Evolutionary conservation across 1,140 invertebrate genomes (phyloP).

Genomic region (Apis florea): DNA sequence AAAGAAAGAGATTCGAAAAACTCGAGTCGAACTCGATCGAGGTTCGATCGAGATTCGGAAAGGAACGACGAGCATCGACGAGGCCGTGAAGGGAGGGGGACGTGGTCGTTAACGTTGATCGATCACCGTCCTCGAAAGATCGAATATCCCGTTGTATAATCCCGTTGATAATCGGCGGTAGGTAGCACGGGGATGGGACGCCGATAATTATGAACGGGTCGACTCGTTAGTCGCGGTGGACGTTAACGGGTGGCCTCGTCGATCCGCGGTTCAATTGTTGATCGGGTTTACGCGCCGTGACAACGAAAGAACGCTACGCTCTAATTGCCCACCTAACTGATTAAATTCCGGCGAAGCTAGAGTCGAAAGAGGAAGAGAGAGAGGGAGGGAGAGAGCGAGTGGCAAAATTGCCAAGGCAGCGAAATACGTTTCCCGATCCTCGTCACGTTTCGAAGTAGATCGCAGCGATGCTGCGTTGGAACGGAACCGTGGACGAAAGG

Average conservation of each 20-base stretch:
- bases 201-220: conserved; percentile 64
- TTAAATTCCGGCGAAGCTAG: background rate
- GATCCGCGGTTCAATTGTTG: conserved; percentile 40
- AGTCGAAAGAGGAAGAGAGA: background rate
- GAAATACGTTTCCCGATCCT: background rate
- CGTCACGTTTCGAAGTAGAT: background rate
- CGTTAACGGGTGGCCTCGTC: conserved; percentile 49
- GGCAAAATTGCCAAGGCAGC: background rate
- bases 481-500: background rate
- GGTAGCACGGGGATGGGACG: conserved; percentile 27
- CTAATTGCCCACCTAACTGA: background rate
- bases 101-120: conserved; percentile 55
- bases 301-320: conserved; percentile 24
- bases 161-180: conserved; percentile 42
- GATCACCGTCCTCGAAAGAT: conserved; percentile 51
- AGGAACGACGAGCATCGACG: background rate
- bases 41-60: background rate
- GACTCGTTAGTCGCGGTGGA: conserved; percentile 62
- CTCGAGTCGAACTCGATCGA: background rate
- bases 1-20: too few species aligned
- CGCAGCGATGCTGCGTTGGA: background rate
- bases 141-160: conserved; percentile 59
- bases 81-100: conserved; percentile 21
- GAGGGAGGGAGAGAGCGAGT: too few species aligned
- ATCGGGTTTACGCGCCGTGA: conserved; percentile 27